Evolutionary conservation across 2,113 vertebrate genomes (phyloP).

Genomic region (Pheucticus melanocephalus): DNA sequence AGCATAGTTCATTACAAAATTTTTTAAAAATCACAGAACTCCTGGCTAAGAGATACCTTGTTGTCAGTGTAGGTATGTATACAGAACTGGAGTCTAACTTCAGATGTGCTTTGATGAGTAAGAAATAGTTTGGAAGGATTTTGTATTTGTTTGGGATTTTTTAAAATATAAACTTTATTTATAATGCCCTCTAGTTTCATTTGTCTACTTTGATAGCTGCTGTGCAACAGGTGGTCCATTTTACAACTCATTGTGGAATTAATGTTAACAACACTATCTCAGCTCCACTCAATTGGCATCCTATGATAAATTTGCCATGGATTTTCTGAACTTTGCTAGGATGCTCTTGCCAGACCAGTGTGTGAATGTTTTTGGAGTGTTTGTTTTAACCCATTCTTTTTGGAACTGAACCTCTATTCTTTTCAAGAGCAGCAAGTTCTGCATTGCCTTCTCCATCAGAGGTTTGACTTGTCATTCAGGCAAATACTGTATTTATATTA

Average conservation of each 20-base stretch:
- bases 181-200: background rate
- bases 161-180: background rate
- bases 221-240: background rate
- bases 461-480: background rate
- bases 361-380: background rate
- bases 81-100: background rate
- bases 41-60: background rate
- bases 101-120: background rate
- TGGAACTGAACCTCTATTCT: background rate
- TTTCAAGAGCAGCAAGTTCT: background rate
- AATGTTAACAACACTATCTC: background rate
- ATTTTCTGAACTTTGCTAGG: background rate
- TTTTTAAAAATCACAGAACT: background rate
- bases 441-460: background rate
- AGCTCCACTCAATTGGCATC: accelerated
- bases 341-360: background rate
- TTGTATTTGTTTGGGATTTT: background rate
- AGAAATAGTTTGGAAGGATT: background rate
- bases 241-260: background rate
- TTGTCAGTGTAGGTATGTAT: accelerated
- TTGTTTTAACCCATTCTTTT: background rate
- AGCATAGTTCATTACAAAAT: background rate
- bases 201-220: background rate
- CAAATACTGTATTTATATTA: background rate
- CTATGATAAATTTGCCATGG: background rate